Percentiles rank a stretch among this genome's conserved stretches.
phyloP scores from a whole-genome alignment of 2,113 vertebrate genomes.

The Montifringilla adamsi region DNA sequence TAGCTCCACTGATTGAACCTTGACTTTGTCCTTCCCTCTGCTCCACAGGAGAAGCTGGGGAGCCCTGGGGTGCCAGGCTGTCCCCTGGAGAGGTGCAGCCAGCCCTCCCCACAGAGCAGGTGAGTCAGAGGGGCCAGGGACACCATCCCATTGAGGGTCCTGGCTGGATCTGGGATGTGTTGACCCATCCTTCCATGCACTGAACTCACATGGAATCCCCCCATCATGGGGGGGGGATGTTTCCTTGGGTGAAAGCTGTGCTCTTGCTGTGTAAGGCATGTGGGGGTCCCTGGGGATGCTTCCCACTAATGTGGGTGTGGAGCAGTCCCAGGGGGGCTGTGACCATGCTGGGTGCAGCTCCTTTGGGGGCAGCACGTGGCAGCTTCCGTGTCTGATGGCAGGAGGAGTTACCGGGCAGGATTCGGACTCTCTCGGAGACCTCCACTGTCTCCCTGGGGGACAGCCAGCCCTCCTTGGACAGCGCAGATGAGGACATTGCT shows the following conservation, averaged over 20 bases:
- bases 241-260: neutral
- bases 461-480: neutral
- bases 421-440: neutral
- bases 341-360: neutral
- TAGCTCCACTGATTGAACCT: neutral
- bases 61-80: neutral
- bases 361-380: neutral
- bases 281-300: accelerated
- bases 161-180: neutral
- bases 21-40: neutral
- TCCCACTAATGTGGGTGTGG: accelerated
- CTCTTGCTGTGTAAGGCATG: neutral
- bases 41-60: conserved; percentile 11
- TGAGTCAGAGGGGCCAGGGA: conserved; percentile 2
- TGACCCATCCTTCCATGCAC: neutral
- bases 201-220: accelerated
- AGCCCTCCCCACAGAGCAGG: conserved; percentile 11
- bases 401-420: neutral
- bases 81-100: neutral
- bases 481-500: neutral
- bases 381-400: neutral
- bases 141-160: accelerated
- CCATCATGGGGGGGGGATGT: accelerated
- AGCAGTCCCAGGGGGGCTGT: neutral
- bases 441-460: conserved; percentile 52